These are phyloP conservation scores for Aricia agestis DNA, from an alignment of 1,140 invertebrate genomes.

Conservation along the genomic window DNA sequence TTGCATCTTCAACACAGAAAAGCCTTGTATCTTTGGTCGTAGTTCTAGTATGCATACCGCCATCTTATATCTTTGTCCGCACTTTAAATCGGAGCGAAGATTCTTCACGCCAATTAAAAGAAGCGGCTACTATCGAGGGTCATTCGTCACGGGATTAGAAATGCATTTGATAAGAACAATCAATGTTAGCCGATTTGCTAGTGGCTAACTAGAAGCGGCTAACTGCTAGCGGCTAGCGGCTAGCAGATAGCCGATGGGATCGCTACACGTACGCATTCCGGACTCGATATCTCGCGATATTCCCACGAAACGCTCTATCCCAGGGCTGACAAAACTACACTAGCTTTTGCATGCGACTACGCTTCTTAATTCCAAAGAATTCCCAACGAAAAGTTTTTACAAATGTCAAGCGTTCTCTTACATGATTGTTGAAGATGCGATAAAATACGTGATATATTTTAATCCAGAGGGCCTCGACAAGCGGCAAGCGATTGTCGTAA, in stretches of 20 bases:
- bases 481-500: too few species aligned
- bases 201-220: neutral
- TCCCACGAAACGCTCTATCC: slow-evolving; percentile 20
- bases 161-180: neutral
- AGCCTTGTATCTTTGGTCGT: too few species aligned
- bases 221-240: slow-evolving; percentile 7
- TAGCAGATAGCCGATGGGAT: slow-evolving; percentile 25
- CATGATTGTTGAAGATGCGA: too few species aligned
- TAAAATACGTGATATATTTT: too few species aligned
- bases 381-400: too few species aligned
- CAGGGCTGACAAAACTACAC: neutral
- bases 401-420: too few species aligned
- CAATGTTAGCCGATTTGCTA: slow-evolving; percentile 4
- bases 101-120: neutral
- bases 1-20: too few species aligned
- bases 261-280: slow-evolving; percentile 31
- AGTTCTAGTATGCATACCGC: neutral
- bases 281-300: slow-evolving; percentile 27
- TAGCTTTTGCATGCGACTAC: too few species aligned
- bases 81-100: neutral
- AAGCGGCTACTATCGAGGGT: neutral
- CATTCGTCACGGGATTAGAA: neutral
- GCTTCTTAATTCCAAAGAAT: too few species aligned
- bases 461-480: too few species aligned
- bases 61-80: neutral